Conservation (phyloP, 2,888 invertebrate genomes). For the Cryptocephalus primarius region DNA sequence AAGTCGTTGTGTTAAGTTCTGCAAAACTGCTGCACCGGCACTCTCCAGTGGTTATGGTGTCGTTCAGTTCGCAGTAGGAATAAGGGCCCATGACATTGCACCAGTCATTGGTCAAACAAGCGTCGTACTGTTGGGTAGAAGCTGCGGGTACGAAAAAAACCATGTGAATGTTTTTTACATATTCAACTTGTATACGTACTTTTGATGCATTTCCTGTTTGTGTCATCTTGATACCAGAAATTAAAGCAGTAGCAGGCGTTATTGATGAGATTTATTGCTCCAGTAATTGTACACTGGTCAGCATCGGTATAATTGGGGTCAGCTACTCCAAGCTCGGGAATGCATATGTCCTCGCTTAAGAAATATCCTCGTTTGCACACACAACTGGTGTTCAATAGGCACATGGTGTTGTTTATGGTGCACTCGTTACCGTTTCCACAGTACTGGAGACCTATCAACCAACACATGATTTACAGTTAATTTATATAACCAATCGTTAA, state of each 20-base stretch:
- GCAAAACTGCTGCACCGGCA: not conserved
- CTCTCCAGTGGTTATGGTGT: not conserved
- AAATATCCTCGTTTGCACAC: conserved; percentile 19
- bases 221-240: conserved; percentile 19
- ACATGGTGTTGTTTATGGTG: conserved; percentile 4
- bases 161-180: conserved; percentile 20
- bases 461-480: too few relatives aligned
- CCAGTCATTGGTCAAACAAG: not conserved
- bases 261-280: conserved; percentile 14
- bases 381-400: conserved; percentile 11
- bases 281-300: conserved; percentile 15
- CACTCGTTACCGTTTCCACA: conserved; percentile 1
- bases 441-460: conserved; percentile 6
- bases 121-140: not conserved
- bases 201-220: conserved; percentile 9
- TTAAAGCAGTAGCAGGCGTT: conserved; percentile 19
- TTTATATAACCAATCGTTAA: not conserved
- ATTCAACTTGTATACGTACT: conserved; percentile 1
- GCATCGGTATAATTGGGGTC: conserved; percentile 8
- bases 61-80: not conserved
- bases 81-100: not conserved
- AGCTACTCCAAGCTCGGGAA: conserved; percentile 19
- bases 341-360: conserved; percentile 9
- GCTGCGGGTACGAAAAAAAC: not conserved
- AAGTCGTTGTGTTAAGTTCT: not conserved